Percentiles rank a stretch among this genome's conserved stretches.
Conservation (phyloP, 2,797 vertebrate species). For the Microchirus variegatus region DNA sequence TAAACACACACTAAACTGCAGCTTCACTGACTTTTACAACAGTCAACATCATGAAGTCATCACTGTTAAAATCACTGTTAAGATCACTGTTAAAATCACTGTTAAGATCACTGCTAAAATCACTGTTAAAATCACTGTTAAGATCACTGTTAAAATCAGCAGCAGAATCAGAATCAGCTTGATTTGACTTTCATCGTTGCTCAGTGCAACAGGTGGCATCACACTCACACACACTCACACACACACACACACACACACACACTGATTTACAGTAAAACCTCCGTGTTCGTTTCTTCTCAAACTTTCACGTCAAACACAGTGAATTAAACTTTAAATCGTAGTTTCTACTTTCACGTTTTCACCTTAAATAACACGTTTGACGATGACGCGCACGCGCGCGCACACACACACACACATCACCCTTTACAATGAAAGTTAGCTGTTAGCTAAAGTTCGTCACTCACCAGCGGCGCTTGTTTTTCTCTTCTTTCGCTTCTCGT, state of each 20-base stretch:
- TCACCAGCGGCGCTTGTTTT: conserved; percentile 67
- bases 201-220: conserved; percentile 68
- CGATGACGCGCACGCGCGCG: conserved; percentile 1
- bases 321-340: accelerated
- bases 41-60: no score
- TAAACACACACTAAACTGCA: no score
- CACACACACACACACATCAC: conserved; percentile 1
- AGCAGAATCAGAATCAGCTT: no score
- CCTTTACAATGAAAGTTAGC: conserved; percentile 12
- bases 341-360: not conserved
- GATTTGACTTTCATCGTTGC: conserved; percentile 9
- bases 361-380: not conserved
- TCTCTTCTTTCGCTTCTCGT: conserved; percentile 22
- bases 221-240: conserved; percentile 14
- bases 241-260: not conserved
- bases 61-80: no score
- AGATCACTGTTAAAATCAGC: no score
- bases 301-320: not conserved
- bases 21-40: no score
- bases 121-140: no score
- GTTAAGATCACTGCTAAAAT: no score
- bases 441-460: conserved; percentile 42
- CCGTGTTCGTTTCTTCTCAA: not conserved
- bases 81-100: no score
- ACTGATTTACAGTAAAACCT: not conserved